These are phyloP conservation scores for Alligator sinensis DNA, from an alignment of 2,113 vertebrate species.

Conservation along the genomic window DNA sequence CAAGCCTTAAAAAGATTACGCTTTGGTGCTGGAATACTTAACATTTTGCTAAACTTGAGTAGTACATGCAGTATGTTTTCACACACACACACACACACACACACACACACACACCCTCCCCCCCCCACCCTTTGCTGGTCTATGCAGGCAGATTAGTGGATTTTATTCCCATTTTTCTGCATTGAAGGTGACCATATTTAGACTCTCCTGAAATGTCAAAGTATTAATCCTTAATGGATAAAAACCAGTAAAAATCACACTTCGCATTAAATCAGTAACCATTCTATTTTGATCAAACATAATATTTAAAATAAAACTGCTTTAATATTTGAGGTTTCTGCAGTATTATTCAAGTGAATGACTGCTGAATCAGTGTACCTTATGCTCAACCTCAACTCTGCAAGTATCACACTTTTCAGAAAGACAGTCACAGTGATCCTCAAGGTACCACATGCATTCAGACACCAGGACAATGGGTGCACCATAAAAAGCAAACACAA, in stretches of 20 bases:
- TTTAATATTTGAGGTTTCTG: background rate
- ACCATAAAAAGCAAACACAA: background rate
- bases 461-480: background rate
- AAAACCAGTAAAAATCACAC: background rate
- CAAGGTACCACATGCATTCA: constrained; percentile 18
- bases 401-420: constrained; percentile 11
- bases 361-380: constrained; percentile 26
- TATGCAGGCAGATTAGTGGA: too few relatives aligned
- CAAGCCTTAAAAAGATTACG: constrained; percentile 53
- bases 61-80: background rate
- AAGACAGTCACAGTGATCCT: constrained; percentile 27
- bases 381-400: background rate
- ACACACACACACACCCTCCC: too few relatives aligned
- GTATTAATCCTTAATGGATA: background rate
- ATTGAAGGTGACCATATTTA: background rate
- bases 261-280: background rate
- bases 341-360: background rate
- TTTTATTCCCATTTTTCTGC: background rate
- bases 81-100: background rate
- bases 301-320: background rate
- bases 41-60: constrained; percentile 32
- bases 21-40: constrained; percentile 33
- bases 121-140: too few relatives aligned
- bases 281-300: background rate
- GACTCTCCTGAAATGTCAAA: background rate